Percentiles rank a stretch among this genome's conserved stretches.
Evolutionary conservation across 2,888 invertebrate genomes (phyloP).

Genomic region (Drosophila neonasuta): DNA sequence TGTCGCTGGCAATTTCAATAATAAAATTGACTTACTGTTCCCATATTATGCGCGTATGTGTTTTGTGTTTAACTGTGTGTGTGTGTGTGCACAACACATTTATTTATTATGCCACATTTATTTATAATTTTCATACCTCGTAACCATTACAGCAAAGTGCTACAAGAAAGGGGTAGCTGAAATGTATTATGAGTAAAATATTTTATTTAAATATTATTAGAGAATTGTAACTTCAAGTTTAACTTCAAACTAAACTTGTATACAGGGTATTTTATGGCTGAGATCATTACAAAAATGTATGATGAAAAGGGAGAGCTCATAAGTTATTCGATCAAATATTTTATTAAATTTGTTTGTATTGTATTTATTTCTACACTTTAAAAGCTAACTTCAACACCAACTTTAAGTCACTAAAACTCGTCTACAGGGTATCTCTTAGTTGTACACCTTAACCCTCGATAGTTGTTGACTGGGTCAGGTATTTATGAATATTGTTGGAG

Average conservation of each 20-base stretch:
- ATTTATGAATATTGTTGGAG: constrained; percentile 61
- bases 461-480: constrained; percentile 9
- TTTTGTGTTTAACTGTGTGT: not conserved
- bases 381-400: not conserved
- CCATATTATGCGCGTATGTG: constrained; percentile 50
- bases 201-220: too few species aligned
- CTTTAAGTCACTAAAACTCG: too few species aligned
- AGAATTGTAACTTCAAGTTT: too few species aligned
- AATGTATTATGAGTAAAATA: too few species aligned
- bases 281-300: not conserved
- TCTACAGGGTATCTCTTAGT: not conserved
- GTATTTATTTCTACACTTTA: not conserved
- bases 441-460: not conserved
- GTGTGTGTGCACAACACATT: constrained; percentile 44
- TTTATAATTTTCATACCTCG: constrained; percentile 39
- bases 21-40: constrained; percentile 74
- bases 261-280: too few species aligned
- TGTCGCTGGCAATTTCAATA: constrained; percentile 59
- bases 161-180: too few species aligned
- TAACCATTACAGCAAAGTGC: not conserved
- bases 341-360: not conserved
- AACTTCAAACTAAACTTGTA: too few species aligned
- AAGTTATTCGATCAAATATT: not conserved
- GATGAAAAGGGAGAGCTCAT: not conserved
- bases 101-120: constrained; percentile 65